Percentiles rank a stretch among this genome's conserved stretches.
Evolutionary conservation across 2,888 invertebrate genomes (phyloP).

Genomic region (Acronicta psi): DNA sequence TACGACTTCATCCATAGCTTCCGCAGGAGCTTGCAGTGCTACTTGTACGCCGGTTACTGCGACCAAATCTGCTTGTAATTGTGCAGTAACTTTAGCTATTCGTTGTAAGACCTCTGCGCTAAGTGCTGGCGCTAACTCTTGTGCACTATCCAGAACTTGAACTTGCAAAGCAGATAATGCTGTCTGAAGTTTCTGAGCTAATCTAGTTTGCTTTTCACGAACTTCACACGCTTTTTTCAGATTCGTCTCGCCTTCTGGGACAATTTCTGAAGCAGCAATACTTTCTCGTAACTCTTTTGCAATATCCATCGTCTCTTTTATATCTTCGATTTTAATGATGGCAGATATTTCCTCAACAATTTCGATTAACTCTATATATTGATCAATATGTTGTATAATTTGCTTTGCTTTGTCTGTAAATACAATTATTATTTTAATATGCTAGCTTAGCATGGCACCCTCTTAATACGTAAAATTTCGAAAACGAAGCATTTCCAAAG

Average conservation of each 20-base stretch:
- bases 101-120: conserved; percentile 63
- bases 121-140: conserved; percentile 63
- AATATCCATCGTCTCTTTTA: conserved; percentile 69
- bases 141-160: conserved; percentile 66
- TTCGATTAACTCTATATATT: conserved; percentile 77
- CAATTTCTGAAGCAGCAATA: conserved; percentile 52
- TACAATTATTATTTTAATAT: background rate
- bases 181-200: conserved; percentile 70
- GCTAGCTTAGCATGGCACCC: too few relatives aligned
- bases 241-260: conserved; percentile 35
- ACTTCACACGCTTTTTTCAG: conserved; percentile 34
- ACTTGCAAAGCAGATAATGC: conserved; percentile 68
- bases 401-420: conserved; percentile 69
- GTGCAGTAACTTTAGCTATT: conserved; percentile 66
- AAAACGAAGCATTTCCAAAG: too few relatives aligned
- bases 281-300: conserved; percentile 72
- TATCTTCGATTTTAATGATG: conserved; percentile 67
- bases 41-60: conserved; percentile 63
- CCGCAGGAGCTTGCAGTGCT: conserved; percentile 57
- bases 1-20: conserved; percentile 25
- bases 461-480: too few relatives aligned
- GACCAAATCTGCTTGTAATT: conserved; percentile 72
- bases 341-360: conserved; percentile 76
- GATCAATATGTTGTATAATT: conserved; percentile 72
- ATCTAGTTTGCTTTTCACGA: conserved; percentile 54